Evolutionary conservation across 2,888 invertebrate species (phyloP).

Genomic region (Invenusta paracnida): DNA sequence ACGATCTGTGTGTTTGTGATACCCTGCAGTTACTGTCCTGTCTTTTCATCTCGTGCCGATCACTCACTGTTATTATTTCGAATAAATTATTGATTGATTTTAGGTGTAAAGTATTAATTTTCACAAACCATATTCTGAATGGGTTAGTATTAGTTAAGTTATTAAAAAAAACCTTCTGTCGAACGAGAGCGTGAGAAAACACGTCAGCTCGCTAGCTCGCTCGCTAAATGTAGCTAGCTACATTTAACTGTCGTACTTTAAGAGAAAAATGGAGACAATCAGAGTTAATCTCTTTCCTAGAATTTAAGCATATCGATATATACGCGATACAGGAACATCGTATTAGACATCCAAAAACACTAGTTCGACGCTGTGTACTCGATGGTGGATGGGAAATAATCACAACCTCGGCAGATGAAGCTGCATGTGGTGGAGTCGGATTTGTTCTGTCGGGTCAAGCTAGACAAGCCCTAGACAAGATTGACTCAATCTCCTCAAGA

Average conservation of each 20-base stretch:
- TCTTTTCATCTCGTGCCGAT: too few relatives aligned
- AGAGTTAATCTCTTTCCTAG: background rate
- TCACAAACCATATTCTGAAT: too few relatives aligned
- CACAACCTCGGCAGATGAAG: constrained; percentile 24
- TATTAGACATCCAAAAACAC: constrained; percentile 26
- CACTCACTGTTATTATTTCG: too few relatives aligned
- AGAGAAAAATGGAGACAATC: background rate
- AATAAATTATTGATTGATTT: too few relatives aligned
- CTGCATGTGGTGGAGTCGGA: constrained; percentile 23
- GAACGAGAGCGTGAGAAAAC: too few relatives aligned
- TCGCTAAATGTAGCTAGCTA: too few relatives aligned
- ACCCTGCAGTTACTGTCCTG: too few relatives aligned
- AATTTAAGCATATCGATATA: background rate
- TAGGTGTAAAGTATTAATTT: too few relatives aligned
- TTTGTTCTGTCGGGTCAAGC: constrained; percentile 25
- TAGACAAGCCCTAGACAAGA: constrained; percentile 23
- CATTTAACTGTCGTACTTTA: background rate
- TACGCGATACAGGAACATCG: constrained; percentile 3
- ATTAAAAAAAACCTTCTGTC: too few relatives aligned
- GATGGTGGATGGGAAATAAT: constrained; percentile 27
- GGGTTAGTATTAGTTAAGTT: too few relatives aligned
- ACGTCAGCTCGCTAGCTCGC: too few relatives aligned
- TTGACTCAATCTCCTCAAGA: constrained; percentile 13
- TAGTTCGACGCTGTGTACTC: constrained; percentile 5
- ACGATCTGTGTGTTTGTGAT: too few relatives aligned